Base-by-base conservation (phyloP, 92 coral and sea anemone species). In the Metridium senile region DNA sequence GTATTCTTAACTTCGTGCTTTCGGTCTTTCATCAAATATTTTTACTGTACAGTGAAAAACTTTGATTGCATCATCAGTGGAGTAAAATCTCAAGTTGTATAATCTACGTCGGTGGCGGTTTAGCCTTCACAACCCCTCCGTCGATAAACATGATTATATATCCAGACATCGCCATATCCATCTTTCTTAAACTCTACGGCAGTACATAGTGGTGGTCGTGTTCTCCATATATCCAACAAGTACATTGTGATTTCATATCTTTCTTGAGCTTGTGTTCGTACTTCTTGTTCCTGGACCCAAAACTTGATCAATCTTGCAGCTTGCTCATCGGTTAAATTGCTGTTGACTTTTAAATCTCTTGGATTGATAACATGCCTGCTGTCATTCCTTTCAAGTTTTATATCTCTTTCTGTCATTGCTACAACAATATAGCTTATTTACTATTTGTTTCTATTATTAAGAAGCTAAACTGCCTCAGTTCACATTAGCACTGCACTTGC, bases 141-240 rank as follows among this genome's bases (percentile, higher is more conserved):
- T n/a, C 61, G 61, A 54, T 54, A 54, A 3, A 54, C 61, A 54
- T 54, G 61, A 21, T 54, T 19, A 21, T 54, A 54, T 6, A 54
- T 54, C 61, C 25, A 16, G 23, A 54, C 61, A 54, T 54, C 61
- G 9, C 61, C 61, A 20, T 4, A 4, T 54, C 25, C 21, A 54
- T 54, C 61, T 54, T 54, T 54, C 23, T 54, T 54, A 21, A 54
- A 54, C 25, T 54, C 61, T 19, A 54, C 61, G 23, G 61, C 61
- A 16, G 13, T 54, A 19, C 61, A 54, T 21, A 54, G 17, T 16
- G 61, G 61, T 4, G 61, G 61, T 4, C 61, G 61, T 4, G 61
- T 54, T 20, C 25, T 54, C 61, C 61, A 54, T 4, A 54, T 20
- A 3, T 21, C 61, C 13, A 54, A 19, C 61, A 54, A 19, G 17